Conservation (phyloP, 2,797 vertebrate species). For the Mormyrops attenuatus region DNA sequence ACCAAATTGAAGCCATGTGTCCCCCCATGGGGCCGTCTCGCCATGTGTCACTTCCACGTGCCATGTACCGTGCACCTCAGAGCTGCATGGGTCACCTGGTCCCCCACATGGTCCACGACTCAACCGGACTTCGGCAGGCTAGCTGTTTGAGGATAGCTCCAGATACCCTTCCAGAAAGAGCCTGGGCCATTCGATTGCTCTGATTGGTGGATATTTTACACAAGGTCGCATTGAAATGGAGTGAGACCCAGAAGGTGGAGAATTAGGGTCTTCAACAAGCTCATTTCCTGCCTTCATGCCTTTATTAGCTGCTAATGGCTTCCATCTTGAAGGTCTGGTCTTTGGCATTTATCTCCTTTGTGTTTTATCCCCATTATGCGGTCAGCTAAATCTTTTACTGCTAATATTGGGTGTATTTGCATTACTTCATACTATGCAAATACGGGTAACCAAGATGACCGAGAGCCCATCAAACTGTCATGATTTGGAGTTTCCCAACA, state of each 20-base stretch:
- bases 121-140: background rate
- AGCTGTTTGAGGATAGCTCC: slow-evolving; percentile 6
- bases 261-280: slow-evolving; percentile 46
- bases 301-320: slow-evolving; percentile 65
- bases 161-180: background rate
- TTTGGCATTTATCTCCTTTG: slow-evolving; percentile 49
- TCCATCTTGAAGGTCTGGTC: slow-evolving; percentile 43
- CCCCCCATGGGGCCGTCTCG: slow-evolving; percentile 27
- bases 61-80: slow-evolving; percentile 13
- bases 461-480: background rate
- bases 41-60: slow-evolving; percentile 19
- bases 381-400: slow-evolving; percentile 34
- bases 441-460: background rate
- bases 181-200: slow-evolving; percentile 43
- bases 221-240: slow-evolving; percentile 39
- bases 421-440: slow-evolving; percentile 28
- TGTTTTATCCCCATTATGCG: slow-evolving; percentile 42
- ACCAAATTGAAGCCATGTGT: slow-evolving; percentile 46
- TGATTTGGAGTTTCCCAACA: background rate
- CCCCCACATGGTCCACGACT: background rate
- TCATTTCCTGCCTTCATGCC: slow-evolving; percentile 56
- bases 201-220: slow-evolving; percentile 48
- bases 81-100: background rate
- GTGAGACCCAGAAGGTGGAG: slow-evolving; percentile 44
- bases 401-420: slow-evolving; percentile 27